A percentile compares a stretch with the other conserved stretches of the same genome.
Conservation (phyloP, 2,113 vertebrate species). For the Microcebus murinus region DNA sequence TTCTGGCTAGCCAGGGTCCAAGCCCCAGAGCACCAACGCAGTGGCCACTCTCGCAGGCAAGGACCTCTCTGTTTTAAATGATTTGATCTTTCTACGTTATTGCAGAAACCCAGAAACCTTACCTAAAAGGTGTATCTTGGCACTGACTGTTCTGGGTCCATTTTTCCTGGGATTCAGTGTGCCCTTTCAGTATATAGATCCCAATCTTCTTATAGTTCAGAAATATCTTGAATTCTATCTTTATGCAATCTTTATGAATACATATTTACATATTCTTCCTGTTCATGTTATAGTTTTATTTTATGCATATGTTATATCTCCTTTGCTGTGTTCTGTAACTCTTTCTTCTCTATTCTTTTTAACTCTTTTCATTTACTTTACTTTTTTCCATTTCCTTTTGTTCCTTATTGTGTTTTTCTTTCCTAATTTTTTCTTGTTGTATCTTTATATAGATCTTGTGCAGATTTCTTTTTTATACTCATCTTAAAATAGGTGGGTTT, state of each 20-base stretch:
- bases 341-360: not conserved
- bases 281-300: not conserved
- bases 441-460: not conserved
- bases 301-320: not conserved
- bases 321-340: not conserved
- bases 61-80: not conserved
- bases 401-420: not conserved
- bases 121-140: not conserved
- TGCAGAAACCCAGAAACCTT: not conserved
- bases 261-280: not conserved
- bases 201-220: not conserved
- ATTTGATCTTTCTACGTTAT: not conserved
- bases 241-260: not conserved
- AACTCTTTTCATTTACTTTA: not conserved
- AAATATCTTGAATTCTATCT: not conserved
- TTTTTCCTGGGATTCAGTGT: not conserved
- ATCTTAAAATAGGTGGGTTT: conserved; percentile 15
- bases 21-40: no score
- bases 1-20: no score
- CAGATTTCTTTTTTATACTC: not conserved
- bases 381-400: not conserved
- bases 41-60: no score
- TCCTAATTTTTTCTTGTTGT: not conserved
- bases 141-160: not conserved
- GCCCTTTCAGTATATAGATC: not conserved